Percentiles rank a stretch among this genome's conserved stretches.
phyloP scores from a whole-genome alignment of 2,888 invertebrate genomes.

The Steinernema scapterisci region DNA sequence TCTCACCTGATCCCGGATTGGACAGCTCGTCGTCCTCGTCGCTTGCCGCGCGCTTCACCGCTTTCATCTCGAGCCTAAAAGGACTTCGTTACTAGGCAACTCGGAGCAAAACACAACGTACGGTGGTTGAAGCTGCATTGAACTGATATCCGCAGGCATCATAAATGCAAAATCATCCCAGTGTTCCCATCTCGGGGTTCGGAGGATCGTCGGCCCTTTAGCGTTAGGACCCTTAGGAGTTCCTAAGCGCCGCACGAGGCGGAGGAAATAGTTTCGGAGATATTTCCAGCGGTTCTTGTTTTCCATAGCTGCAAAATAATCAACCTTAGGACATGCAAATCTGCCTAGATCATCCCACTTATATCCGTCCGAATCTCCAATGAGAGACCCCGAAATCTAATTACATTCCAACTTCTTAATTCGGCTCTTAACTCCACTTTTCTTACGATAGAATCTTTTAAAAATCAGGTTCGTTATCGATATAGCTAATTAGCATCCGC shows the following conservation, averaged over 20 bases:
- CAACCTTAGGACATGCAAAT: too few species aligned
- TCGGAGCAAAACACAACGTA: not conserved
- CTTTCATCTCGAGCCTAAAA: not conserved
- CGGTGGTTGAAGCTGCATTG: not conserved
- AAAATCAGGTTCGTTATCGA: too few species aligned
- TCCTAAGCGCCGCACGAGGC: not conserved
- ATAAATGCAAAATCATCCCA: conserved; percentile 19
- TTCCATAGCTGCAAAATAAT: not conserved
- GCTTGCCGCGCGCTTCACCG: not conserved
- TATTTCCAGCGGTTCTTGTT: conserved; percentile 15
- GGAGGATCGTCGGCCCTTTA: not conserved
- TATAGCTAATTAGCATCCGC: too few species aligned
- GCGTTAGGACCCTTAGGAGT: not conserved
- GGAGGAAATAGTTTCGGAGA: conserved; percentile 4
- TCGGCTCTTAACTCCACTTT: too few species aligned
- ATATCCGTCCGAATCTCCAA: too few species aligned
- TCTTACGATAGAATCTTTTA: too few species aligned
- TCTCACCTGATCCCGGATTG: conserved; percentile 2
- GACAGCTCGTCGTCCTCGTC: conserved; percentile 8
- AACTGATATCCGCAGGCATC: not conserved
- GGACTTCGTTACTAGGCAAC: conserved; percentile 6
- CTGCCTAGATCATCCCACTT: too few species aligned
- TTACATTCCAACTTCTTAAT: too few species aligned
- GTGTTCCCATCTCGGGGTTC: conserved; percentile 1
- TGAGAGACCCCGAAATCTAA: too few species aligned